These are phyloP conservation scores for Drosophila anceps DNA, from an alignment of 2,888 invertebrate genomes.

Conservation along the genomic window DNA sequence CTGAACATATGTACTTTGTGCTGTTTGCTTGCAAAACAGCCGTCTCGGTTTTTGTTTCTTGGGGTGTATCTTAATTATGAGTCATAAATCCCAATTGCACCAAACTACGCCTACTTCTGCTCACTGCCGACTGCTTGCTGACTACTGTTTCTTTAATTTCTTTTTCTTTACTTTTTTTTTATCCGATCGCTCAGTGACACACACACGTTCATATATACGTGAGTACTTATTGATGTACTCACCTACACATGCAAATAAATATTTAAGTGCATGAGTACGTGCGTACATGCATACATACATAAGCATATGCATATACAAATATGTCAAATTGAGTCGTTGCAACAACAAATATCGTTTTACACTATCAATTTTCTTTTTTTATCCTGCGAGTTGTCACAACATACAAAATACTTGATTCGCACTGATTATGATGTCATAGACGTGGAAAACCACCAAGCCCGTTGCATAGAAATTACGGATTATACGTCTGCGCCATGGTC, in stretches of 20 bases:
- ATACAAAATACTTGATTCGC: slow-evolving; percentile 52
- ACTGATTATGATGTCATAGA: slow-evolving; percentile 72
- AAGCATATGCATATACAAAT: neutral
- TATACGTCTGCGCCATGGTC: slow-evolving; percentile 15
- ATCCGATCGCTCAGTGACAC: slow-evolving; percentile 61
- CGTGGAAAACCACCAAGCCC: slow-evolving; percentile 52
- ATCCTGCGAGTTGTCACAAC: slow-evolving; percentile 44
- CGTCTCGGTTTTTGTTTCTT: slow-evolving; percentile 52
- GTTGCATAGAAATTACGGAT: slow-evolving; percentile 40
- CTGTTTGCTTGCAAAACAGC: slow-evolving; percentile 67
- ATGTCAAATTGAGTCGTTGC: slow-evolving; percentile 24
- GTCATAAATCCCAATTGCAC: slow-evolving; percentile 74
- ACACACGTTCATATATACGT: slow-evolving; percentile 25
- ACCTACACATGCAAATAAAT: slow-evolving; percentile 47
- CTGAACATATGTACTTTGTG: slow-evolving; percentile 48
- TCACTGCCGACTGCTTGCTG: slow-evolving; percentile 17
- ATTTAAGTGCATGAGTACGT: slow-evolving; percentile 43
- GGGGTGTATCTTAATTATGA: slow-evolving; percentile 73
- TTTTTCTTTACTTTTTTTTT: slow-evolving; percentile 46
- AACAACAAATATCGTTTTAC: slow-evolving; percentile 19
- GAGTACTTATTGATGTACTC: slow-evolving; percentile 57
- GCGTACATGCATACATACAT: slow-evolving; percentile 17
- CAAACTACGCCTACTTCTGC: slow-evolving; percentile 63
- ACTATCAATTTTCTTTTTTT: slow-evolving; percentile 27
- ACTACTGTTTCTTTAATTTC: slow-evolving; percentile 44